A percentile compares a stretch with the other conserved stretches of the same genome.
These are phyloP conservation scores for Ptilodon capucinus DNA, from an alignment of 2,888 invertebrate species.

Conservation along the genomic window DNA sequence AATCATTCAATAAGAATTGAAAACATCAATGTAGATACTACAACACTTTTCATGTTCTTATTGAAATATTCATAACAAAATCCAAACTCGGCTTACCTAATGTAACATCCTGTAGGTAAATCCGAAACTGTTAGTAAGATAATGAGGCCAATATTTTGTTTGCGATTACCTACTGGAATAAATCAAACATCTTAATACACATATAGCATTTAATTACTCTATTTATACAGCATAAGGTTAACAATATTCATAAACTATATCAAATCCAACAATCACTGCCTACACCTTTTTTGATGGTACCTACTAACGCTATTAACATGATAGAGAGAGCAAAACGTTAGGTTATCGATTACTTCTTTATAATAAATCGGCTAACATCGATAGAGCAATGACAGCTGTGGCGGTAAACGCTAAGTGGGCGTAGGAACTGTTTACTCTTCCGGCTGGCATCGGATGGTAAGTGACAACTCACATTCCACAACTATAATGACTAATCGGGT, in stretches of 20 bases:
- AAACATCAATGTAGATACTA: neutral
- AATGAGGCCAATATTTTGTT: slow-evolving; percentile 46
- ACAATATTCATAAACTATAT: slow-evolving; percentile 83
- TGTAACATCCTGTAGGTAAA: slow-evolving; percentile 51
- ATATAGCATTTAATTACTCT: slow-evolving; percentile 82
- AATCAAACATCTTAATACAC: slow-evolving; percentile 78
- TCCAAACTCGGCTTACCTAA: slow-evolving; percentile 71
- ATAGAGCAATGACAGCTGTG: slow-evolving; percentile 54
- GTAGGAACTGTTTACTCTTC: slow-evolving; percentile 58
- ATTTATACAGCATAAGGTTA: slow-evolving; percentile 83
- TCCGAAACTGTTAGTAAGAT: slow-evolving; percentile 55
- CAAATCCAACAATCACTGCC: slow-evolving; percentile 82
- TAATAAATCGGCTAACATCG: slow-evolving; percentile 50
- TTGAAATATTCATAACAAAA: slow-evolving; percentile 52
- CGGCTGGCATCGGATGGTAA: slow-evolving; percentile 2
- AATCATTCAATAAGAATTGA: slow-evolving; percentile 35
- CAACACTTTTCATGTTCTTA: slow-evolving; percentile 37
- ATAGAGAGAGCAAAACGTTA: slow-evolving; percentile 73
- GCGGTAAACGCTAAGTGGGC: slow-evolving; percentile 43
- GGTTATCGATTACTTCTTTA: slow-evolving; percentile 56
- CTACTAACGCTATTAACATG: slow-evolving; percentile 79
- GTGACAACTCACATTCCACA: slow-evolving; percentile 17
- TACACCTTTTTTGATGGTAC: slow-evolving; percentile 77
- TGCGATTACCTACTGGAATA: slow-evolving; percentile 63
- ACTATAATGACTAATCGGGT: slow-evolving; percentile 7